Evolutionary conservation across 2,113 vertebrate genomes (phyloP), one percentile per base, ranked within the genome.

Genomic region (Laticauda laticaudata): DNA sequence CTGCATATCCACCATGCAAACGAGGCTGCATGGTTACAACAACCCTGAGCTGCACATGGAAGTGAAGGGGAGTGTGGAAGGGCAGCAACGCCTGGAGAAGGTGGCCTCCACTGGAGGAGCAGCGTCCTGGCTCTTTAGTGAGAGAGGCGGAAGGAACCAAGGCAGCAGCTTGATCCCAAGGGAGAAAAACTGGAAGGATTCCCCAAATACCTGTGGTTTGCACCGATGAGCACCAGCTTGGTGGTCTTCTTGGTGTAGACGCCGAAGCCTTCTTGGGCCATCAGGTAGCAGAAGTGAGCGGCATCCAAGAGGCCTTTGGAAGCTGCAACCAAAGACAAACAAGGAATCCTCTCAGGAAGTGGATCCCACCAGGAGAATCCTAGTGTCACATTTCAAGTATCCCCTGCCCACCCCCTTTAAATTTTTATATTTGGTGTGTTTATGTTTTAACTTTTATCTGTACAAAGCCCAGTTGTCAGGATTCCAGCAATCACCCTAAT

Each of bases 261-360:
- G 8, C 99, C 99, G 91, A 99, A 98, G 12, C 98, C 98, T 53
- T 98, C 98, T 95, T 99, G 99, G 94, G 99, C 99, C 99, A 99
- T 99, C 93, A 99, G 96, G 96, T 99, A 99, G 97, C 99, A 99
- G 94, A 99, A 99, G 94, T 99, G 99, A 1, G 99, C 98, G 0
- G 99, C 99, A n/a, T 99, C 99, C 0, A 98, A 93, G 90, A 99
- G 98, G 12, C 99, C 99, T 96, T 98, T 99, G 1, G 99, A 99
- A 92, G 98, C 99, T 99, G 95, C 0, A 59, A 91, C 89, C 0
- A 90, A 1, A 24, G 0, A 1, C 20, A n/a, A 43, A 48, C 23
- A 20, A 29, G 20, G 39, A 2, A 7, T 34, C 2, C 81, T 24
- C 94, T 92, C 29, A 61, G 55, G 23, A 64, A 48, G 5, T 11